These are phyloP conservation scores for Lithobates pipiens DNA, from an alignment of 2,797 vertebrate species.

Conservation along the genomic window DNA sequence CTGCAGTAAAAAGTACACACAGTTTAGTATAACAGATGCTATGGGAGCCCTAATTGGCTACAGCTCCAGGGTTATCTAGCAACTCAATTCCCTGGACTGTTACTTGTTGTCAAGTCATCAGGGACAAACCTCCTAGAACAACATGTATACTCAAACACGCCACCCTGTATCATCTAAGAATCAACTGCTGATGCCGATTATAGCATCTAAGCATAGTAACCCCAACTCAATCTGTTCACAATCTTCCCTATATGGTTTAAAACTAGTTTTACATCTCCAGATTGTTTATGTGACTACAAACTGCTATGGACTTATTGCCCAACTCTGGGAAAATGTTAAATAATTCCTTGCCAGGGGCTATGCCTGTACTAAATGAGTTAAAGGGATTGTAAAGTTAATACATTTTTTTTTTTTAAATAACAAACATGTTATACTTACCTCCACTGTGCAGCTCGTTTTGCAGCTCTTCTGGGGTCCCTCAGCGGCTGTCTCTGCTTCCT, in stretches of 20 bases:
- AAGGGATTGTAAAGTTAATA: too few species aligned
- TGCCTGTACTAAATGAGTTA: too few species aligned
- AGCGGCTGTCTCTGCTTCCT: too few species aligned
- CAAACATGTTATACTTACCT: too few species aligned
- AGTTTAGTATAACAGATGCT: constrained; percentile 29
- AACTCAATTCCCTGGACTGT: not conserved
- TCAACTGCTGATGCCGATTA: not conserved
- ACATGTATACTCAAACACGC: not conserved
- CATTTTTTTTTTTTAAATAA: too few species aligned
- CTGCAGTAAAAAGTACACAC: not conserved
- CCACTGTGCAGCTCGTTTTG: too few species aligned
- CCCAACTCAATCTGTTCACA: not conserved
- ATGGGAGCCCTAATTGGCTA: not conserved
- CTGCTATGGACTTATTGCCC: not conserved
- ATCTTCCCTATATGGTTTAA: not conserved
- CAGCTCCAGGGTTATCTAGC: not conserved
- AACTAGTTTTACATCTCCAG: not conserved
- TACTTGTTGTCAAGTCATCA: not conserved
- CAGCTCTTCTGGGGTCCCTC: too few species aligned
- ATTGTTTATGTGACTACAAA: too few species aligned
- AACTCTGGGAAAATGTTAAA: too few species aligned
- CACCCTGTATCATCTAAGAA: not conserved
- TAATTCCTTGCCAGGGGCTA: too few species aligned
- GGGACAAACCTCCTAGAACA: not conserved
- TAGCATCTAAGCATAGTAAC: not conserved